Conservation (phyloP, 2,113 vertebrate species). For the Carettochelys insculpta region DNA sequence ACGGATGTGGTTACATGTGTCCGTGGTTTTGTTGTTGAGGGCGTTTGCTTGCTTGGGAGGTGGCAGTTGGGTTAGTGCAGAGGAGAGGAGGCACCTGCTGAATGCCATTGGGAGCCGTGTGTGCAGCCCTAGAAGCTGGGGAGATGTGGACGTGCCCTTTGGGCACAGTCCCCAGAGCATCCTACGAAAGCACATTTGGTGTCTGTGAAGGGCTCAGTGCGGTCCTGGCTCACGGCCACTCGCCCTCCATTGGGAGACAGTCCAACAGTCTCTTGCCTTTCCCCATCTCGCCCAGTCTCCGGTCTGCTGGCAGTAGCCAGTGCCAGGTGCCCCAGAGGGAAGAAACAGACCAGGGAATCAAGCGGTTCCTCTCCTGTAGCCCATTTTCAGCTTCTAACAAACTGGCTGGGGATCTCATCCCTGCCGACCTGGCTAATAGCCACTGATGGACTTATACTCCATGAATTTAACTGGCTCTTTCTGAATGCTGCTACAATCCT, state of each 20-base stretch:
- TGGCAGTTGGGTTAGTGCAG: accelerated
- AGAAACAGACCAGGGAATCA: too few species aligned
- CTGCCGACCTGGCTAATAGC: too few species aligned
- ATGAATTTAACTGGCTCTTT: too few species aligned
- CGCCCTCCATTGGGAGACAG: background rate
- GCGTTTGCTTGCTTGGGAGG: accelerated
- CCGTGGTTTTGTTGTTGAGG: accelerated
- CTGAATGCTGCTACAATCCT: too few species aligned
- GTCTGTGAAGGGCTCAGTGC: background rate
- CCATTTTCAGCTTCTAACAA: too few species aligned
- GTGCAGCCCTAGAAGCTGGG: background rate
- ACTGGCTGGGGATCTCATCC: too few species aligned
- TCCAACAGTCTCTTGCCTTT: background rate
- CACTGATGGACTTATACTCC: too few species aligned
- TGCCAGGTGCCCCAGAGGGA: too few species aligned
- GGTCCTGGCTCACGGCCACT: background rate
- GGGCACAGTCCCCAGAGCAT: background rate
- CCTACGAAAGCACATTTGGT: background rate
- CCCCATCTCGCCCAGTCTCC: too few species aligned
- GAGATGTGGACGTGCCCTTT: background rate
- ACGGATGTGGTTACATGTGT: background rate
- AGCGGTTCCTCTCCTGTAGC: too few species aligned
- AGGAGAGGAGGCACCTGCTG: accelerated
- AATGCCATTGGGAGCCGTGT: background rate
- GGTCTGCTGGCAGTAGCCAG: too few species aligned